phyloP scores from a whole-genome alignment of 2,113 vertebrate species.

The Scopus umbretta region DNA sequence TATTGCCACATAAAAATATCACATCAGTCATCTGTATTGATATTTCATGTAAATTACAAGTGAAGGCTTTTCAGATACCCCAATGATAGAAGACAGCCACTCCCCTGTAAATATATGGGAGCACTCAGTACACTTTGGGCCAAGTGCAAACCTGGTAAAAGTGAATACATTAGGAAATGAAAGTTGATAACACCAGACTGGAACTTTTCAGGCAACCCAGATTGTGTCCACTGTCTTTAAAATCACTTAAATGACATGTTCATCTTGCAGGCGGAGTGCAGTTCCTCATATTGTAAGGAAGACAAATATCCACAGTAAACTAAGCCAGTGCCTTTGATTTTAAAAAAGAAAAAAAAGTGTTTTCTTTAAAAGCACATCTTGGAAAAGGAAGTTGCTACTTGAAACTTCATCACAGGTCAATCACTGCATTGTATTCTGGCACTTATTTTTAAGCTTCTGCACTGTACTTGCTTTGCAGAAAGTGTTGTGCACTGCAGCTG shows the following conservation, averaged over 20 bases:
- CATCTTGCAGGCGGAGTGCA: not conserved
- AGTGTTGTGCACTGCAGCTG: not conserved
- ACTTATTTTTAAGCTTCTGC: not conserved
- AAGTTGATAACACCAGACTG: not conserved
- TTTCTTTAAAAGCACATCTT: not conserved
- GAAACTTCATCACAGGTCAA: not conserved
- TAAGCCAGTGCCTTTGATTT: not conserved
- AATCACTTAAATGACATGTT: not conserved
- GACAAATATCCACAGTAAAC: not conserved
- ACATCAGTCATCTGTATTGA: conserved; percentile 1
- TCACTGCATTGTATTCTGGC: not conserved
- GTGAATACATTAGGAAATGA: not conserved
- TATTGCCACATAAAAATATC: not conserved
- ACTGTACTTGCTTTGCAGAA: not conserved
- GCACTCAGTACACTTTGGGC: not conserved
- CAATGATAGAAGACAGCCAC: not conserved
- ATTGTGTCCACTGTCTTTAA: not conserved
- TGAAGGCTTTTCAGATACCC: not conserved
- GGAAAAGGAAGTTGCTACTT: not conserved
- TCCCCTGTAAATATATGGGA: not conserved
- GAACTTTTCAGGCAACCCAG: not conserved
- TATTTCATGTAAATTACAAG: not conserved
- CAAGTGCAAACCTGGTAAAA: not conserved
- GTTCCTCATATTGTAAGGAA: not conserved
- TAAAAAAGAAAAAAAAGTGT: not conserved